These are phyloP conservation scores for Antheraea pernyi DNA, from an alignment of 1,140 invertebrate species.

Conservation along the genomic window DNA sequence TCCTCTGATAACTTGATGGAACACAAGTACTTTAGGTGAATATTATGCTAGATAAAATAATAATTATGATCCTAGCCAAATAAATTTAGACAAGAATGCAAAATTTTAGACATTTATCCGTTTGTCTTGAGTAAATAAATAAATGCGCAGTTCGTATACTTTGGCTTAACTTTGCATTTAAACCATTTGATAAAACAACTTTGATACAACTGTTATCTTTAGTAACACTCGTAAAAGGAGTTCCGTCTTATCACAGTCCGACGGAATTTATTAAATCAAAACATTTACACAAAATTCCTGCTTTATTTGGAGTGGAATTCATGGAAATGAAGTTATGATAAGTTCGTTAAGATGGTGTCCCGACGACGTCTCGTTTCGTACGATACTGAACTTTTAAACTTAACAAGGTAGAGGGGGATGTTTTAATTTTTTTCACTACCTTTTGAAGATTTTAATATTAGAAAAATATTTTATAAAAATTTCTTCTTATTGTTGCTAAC, in stretches of 20 bases:
- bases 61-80: not conserved
- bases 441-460: not conserved
- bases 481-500: not conserved
- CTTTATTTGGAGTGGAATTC: constrained; percentile 43
- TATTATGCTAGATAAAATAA: not conserved
- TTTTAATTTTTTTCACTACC: not conserved
- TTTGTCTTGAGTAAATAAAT: not conserved
- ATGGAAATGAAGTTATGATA: constrained; percentile 52
- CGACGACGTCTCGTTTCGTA: constrained; percentile 33
- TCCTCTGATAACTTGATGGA: not conserved
- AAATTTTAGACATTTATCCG: not conserved
- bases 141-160: not conserved
- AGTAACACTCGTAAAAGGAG: constrained; percentile 8
- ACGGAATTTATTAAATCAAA: constrained; percentile 42
- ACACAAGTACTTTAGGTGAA: not conserved
- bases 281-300: constrained; percentile 39
- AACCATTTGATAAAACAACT: not conserved
- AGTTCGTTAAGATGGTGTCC: constrained; percentile 46
- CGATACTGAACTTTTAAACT: constrained; percentile 42
- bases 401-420: constrained; percentile 24
- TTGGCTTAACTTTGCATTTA: not conserved
- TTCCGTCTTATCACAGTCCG: constrained; percentile 13
- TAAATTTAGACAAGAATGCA: not conserved
- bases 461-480: not conserved
- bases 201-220: constrained; percentile 3